Conservation (phyloP, 2,888 invertebrate genomes). For the Auanema freiburgensis region DNA sequence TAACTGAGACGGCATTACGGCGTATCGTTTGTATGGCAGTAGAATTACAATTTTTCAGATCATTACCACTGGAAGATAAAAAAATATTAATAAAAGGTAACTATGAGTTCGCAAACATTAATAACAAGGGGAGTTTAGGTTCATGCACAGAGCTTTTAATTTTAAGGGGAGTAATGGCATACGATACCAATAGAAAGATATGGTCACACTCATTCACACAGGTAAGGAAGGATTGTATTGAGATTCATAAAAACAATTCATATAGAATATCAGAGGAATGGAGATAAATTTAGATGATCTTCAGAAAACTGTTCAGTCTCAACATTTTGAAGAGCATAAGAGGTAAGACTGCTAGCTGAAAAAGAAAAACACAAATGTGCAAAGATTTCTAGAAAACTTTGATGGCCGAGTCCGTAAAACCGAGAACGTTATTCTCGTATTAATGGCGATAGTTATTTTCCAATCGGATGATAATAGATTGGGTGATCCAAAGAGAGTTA, state of each 20-base stretch:
- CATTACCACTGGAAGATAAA: slow-evolving; percentile 92
- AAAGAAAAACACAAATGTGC: background rate
- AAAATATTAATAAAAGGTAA: slow-evolving; percentile 80
- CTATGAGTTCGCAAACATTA: background rate
- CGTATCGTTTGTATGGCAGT: slow-evolving; percentile 74
- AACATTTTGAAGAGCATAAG: slow-evolving; percentile 84
- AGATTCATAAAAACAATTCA: background rate
- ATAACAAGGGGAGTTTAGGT: slow-evolving; percentile 26
- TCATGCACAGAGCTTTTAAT: slow-evolving; percentile 96
- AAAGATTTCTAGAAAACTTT: slow-evolving; percentile 45
- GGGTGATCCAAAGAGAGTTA: background rate
- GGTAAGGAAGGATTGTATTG: background rate
- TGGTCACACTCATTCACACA: slow-evolving; percentile 74
- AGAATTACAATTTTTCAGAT: slow-evolving; percentile 78
- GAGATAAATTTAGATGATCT: slow-evolving; percentile 81
- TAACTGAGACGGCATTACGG: slow-evolving; percentile 87
- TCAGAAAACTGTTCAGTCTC: slow-evolving; percentile 77
- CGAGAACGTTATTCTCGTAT: slow-evolving; percentile 84
- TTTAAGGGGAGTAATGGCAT: slow-evolving; percentile 86
- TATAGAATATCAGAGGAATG: slow-evolving; percentile 25
- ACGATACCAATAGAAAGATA: slow-evolving; percentile 82
- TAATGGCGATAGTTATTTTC: slow-evolving; percentile 88
- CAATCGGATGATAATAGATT: slow-evolving; percentile 70
- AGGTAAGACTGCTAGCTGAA: slow-evolving; percentile 66
- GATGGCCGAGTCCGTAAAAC: slow-evolving; percentile 77